Evolutionary conservation across 2,113 vertebrate species (phyloP), one percentile per base, ranked within the genome.

Genomic region (Pseudolaguvia tuberculata): DNA sequence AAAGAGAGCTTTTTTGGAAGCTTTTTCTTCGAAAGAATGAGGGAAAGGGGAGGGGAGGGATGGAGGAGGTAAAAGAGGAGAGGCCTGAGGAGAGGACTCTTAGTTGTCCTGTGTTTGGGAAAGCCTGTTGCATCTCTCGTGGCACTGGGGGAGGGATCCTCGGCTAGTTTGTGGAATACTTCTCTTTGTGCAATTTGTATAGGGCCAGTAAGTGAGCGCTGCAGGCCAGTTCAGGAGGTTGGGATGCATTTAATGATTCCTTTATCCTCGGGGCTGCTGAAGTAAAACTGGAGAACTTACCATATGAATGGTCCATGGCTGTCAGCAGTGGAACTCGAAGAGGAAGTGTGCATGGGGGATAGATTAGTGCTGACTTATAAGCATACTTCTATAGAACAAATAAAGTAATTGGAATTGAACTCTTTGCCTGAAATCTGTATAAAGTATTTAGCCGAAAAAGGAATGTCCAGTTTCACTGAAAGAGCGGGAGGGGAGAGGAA

Each of bases 71-170:
- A 82, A 83, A 17, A 31, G 75, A 83, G 79, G 84, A 83, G 79
- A 84, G 85, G 87, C 84, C 78, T 62, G 29, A 63, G 59, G 58
- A 39, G 73, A 55, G 23, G 39, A 48, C 42, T 67, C 71, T 59
- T 84, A 85, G 87, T 84, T 85, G 87, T 83, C 77, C 87, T 89
- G 89, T 87, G 87, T 88, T 82, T 75, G 29, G 87, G 89, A 91
- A 90, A 90, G 89, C 74, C 75, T 70, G 57, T 72, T 75, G 69
- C 78, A 71, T 71, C 63, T 71, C 62, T 67, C 53, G 76, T 15
- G 23, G 66, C 67, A 15, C 53, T 65, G 62, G 53, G 51, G 67
- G 74, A 71, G 61, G 73, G 69, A 70, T 59, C 23, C 25, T 62
- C 42, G 57, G 74, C 56, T 57, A 27, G 80, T 66, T 76, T 74